phyloP scores from a whole-genome alignment of 2,113 vertebrate species.

The Muntiacus reevesi region DNA sequence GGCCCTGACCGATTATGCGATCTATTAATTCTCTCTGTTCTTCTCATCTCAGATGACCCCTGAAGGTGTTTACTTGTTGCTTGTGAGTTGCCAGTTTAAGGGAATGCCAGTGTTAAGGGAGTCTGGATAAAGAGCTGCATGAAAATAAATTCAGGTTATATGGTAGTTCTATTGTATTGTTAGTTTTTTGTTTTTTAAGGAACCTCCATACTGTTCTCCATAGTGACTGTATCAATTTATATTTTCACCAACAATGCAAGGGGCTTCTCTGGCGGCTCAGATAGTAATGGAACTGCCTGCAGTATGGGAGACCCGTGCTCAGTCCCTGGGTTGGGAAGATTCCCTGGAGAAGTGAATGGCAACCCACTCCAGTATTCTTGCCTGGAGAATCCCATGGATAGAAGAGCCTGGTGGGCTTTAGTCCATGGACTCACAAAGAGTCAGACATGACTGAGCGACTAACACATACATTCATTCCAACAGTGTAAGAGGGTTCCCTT shows the following conservation, averaged over 20 bases:
- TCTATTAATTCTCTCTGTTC: not conserved
- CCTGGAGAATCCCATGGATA: not conserved
- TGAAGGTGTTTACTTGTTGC: not conserved
- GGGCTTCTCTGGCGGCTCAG: not conserved
- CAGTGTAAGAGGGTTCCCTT: not conserved
- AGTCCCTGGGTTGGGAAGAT: not conserved
- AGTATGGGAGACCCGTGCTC: not conserved
- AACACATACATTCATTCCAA: not conserved
- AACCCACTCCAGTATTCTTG: not conserved
- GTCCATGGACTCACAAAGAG: not conserved
- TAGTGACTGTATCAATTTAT: not conserved
- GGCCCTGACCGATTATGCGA: not conserved
- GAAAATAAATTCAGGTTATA: not conserved
- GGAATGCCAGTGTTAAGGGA: not conserved
- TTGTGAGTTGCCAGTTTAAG: not conserved
- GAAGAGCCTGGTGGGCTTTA: not conserved
- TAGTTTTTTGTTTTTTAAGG: not conserved
- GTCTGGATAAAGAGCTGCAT: not conserved
- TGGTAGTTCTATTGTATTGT: not conserved
- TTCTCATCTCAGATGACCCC: not conserved
- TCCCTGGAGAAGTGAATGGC: not conserved
- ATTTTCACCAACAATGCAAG: not conserved
- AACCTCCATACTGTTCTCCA: not conserved
- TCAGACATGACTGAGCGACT: not conserved
- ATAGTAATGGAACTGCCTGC: not conserved